Evolutionary conservation across 2,797 vertebrate genomes (phyloP).

Genomic region (Centroberyx gerrardi): DNA sequence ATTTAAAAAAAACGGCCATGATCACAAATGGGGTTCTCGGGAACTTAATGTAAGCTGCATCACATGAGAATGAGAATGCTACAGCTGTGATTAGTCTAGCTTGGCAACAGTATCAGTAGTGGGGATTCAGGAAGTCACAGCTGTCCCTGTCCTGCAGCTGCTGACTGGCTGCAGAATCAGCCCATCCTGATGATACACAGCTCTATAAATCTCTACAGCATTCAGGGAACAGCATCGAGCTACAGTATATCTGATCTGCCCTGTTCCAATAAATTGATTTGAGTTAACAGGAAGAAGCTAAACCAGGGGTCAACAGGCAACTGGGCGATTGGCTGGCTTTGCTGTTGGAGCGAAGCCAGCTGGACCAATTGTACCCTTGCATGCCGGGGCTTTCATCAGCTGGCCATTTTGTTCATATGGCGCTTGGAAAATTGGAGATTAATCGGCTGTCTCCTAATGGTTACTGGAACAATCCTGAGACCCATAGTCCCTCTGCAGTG

Average conservation of each 20-base stretch:
- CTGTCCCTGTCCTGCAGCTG: slow-evolving; percentile 72
- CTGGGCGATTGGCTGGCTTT: slow-evolving; percentile 42
- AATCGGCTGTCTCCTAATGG: slow-evolving; percentile 50
- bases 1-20: slow-evolving; percentile 29
- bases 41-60: slow-evolving; percentile 40
- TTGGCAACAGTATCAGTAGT: slow-evolving; percentile 66
- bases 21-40: slow-evolving; percentile 28
- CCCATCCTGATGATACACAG: slow-evolving; percentile 42
- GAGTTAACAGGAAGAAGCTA: slow-evolving; percentile 42
- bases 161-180: slow-evolving; percentile 48
- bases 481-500: slow-evolving; percentile 34
- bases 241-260: slow-evolving; percentile 34
- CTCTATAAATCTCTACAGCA: slow-evolving; percentile 42
- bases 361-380: slow-evolving; percentile 44
- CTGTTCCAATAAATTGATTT: slow-evolving; percentile 43
- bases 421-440: slow-evolving; percentile 57
- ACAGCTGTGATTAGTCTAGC: slow-evolving; percentile 70
- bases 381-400: slow-evolving; percentile 66
- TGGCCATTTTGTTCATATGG: slow-evolving; percentile 64
- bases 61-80: slow-evolving; percentile 46
- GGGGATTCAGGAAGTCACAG: slow-evolving; percentile 75
- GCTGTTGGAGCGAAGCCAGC: slow-evolving; percentile 51
- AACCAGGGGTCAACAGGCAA: slow-evolving; percentile 36
- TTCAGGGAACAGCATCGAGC: slow-evolving; percentile 28
- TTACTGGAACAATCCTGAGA: slow-evolving; percentile 53